Conservation (phyloP, 2,797 vertebrate species). For the Anguilla megastoma region DNA sequence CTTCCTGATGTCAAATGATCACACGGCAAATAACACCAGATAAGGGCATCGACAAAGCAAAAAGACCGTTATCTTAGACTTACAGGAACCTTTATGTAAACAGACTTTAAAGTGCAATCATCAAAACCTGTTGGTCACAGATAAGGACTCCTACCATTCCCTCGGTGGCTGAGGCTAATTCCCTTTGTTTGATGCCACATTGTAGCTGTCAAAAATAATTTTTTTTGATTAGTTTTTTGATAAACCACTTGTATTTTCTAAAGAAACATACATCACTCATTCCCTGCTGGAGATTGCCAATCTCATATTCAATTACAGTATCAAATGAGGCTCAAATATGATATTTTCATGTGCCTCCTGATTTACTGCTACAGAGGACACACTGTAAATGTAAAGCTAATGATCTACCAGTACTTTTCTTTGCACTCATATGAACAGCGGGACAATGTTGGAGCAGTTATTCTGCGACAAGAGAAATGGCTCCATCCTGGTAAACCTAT, state of each 20-base stretch:
- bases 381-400: conserved; percentile 26
- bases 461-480: not conserved
- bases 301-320: conserved; percentile 40
- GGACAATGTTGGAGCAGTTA: not conserved
- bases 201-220: conserved; percentile 1
- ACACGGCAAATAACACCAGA: not conserved
- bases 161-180: not conserved
- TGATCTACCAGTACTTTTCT: not conserved
- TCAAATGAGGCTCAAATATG: conserved; percentile 42
- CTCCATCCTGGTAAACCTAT: not conserved
- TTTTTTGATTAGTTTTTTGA: not conserved
- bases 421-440: not conserved
- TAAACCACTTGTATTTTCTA: not conserved
- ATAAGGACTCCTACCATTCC: not conserved
- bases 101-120: not conserved
- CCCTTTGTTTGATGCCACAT: not conserved
- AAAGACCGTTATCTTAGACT: conserved; percentile 1
- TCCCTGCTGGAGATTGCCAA: not conserved
- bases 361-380: conserved; percentile 31
- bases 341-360: conserved; percentile 38
- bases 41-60: not conserved
- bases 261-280: not conserved
- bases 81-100: not conserved
- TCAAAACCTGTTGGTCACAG: not conserved
- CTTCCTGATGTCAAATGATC: not conserved